These are phyloP conservation scores for Diadema setosum DNA, from an alignment of 35 echinoderm and acorn worm species.

Conservation along the genomic window DNA sequence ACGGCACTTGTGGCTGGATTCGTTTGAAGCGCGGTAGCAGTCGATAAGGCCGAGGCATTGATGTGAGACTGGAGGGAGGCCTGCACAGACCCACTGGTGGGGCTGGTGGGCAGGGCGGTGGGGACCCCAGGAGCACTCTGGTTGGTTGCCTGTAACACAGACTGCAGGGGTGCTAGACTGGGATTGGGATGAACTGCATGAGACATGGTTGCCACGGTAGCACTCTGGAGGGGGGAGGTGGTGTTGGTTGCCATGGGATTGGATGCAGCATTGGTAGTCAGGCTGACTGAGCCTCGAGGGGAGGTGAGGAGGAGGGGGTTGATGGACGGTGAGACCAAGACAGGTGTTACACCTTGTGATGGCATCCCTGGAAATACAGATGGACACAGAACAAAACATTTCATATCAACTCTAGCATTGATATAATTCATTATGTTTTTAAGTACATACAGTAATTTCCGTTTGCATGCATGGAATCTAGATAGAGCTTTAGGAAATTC, in stretches of 20 bases:
- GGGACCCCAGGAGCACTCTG: background rate
- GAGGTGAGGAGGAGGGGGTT: conserved; percentile 31
- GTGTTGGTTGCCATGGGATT: background rate
- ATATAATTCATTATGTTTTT: no score
- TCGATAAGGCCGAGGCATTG: background rate
- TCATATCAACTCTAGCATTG: no score
- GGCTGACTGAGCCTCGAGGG: background rate
- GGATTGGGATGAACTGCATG: background rate
- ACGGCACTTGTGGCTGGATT: no score
- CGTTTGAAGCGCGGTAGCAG: no score
- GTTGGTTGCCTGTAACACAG: background rate
- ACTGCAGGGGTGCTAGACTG: background rate
- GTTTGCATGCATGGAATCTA: no score
- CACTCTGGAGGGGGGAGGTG: background rate
- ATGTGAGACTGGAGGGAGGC: background rate
- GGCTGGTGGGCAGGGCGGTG: background rate
- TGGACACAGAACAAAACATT: no score
- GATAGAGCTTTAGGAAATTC: no score
- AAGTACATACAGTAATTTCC: no score
- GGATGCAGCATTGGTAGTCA: conserved; percentile 3
- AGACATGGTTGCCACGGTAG: background rate
- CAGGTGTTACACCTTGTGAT: conserved; percentile 22
- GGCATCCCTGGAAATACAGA: no score
- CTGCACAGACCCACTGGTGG: background rate
- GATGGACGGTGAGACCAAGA: conserved; percentile 5